Conservation (phyloP, 2,888 invertebrate genomes). For the Hedychridium roseum region DNA sequence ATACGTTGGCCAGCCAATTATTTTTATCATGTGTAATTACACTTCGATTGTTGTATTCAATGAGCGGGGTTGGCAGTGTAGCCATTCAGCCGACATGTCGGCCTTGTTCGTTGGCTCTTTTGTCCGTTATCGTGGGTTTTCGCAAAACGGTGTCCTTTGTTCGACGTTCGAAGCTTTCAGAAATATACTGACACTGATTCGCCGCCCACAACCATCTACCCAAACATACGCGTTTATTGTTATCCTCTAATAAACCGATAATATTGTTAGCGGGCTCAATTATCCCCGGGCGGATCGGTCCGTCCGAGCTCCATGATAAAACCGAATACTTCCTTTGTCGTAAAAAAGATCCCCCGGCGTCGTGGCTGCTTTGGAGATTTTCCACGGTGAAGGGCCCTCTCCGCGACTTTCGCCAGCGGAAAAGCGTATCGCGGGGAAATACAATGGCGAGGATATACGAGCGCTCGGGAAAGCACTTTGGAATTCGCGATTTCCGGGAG, state of each 20-base stretch:
- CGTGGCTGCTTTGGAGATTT: too few relatives aligned
- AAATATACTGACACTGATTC: conserved; percentile 32
- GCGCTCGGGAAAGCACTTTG: conserved; percentile 33
- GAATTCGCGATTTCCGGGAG: conserved; percentile 44
- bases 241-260: conserved; percentile 31
- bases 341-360: too few relatives aligned
- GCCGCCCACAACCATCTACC: conserved; percentile 17
- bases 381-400: too few relatives aligned
- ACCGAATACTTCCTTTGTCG: too few relatives aligned
- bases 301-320: neutral
- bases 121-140: conserved; percentile 38
- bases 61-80: conserved; percentile 21
- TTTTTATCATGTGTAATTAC: conserved; percentile 34
- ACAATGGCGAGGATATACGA: too few relatives aligned
- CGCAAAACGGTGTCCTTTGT: conserved; percentile 37
- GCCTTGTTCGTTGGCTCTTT: conserved; percentile 30
- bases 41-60: conserved; percentile 21
- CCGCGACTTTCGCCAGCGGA: too few relatives aligned
- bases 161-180: conserved; percentile 28
- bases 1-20: conserved; percentile 20
- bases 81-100: conserved; percentile 31
- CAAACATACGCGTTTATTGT: conserved; percentile 24
- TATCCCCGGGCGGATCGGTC: conserved; percentile 2
- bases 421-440: too few relatives aligned
- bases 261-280: conserved; percentile 22